These are phyloP conservation scores for Enteromius unitaeniatus DNA, from an alignment of 2,797 vertebrate genomes.

Conservation along the genomic window DNA sequence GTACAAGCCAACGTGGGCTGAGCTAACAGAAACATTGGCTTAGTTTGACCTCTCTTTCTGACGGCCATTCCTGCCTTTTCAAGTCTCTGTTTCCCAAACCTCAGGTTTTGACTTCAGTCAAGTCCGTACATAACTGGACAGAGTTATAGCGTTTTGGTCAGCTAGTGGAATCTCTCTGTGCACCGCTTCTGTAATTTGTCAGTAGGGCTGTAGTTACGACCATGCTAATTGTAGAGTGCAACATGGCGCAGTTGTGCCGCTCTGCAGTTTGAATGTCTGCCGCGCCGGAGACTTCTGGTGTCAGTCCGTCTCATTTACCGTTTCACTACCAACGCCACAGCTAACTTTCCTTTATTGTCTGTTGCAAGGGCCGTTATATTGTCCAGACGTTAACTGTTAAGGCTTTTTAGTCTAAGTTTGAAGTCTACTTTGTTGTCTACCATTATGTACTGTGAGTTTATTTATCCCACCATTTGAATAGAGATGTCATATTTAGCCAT, in stretches of 20 bases:
- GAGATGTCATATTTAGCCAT: constrained; percentile 22
- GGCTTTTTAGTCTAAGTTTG: constrained; percentile 24
- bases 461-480: background rate
- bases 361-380: constrained; percentile 17
- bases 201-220: constrained; percentile 79
- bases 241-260: constrained; percentile 69
- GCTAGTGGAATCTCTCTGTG: constrained; percentile 67
- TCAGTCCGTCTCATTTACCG: constrained; percentile 52
- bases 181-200: constrained; percentile 80
- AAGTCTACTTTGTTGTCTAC: background rate
- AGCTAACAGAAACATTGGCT: constrained; percentile 31
- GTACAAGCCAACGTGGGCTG: constrained; percentile 40
- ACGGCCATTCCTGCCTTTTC: constrained; percentile 7
- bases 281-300: constrained; percentile 60
- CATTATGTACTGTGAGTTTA: constrained; percentile 6
- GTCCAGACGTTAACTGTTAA: constrained; percentile 16
- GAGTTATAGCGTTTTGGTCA: constrained; percentile 64
- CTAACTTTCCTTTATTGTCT: constrained; percentile 39
- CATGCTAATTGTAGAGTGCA: constrained; percentile 80
- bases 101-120: constrained; percentile 30
- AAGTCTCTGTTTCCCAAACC: constrained; percentile 38
- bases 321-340: constrained; percentile 33
- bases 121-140: constrained; percentile 42
- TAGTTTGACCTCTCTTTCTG: constrained; percentile 35
- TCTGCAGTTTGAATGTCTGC: constrained; percentile 76